Percentiles rank a stretch among this genome's conserved stretches.
Evolutionary conservation across 1,140 invertebrate genomes (phyloP).

Genomic region (honey bee (Apis mellifera)): DNA sequence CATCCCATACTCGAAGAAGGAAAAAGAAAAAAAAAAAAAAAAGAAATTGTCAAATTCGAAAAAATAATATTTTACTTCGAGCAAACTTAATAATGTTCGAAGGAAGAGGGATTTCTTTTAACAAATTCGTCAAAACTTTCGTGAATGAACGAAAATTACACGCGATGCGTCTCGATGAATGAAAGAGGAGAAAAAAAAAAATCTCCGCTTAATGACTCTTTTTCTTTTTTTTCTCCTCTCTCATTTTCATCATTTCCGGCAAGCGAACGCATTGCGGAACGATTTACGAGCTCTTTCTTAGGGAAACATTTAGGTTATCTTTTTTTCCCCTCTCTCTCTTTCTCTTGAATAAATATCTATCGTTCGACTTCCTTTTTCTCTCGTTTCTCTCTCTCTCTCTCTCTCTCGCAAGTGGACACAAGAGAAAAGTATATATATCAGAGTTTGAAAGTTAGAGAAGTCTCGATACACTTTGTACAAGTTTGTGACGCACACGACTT

Average conservation of each 20-base stretch:
- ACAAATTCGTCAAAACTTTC: not conserved
- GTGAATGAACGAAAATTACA: constrained; percentile 3
- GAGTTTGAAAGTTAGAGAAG: not conserved
- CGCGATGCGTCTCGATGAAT: not conserved
- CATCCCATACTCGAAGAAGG: too few relatives aligned
- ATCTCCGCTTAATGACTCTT: not conserved
- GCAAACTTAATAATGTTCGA: too few relatives aligned
- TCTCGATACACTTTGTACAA: not conserved
- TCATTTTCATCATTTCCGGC: constrained; percentile 13
- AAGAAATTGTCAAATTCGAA: too few relatives aligned
- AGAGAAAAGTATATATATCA: not conserved
- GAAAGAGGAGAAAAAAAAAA: not conserved
- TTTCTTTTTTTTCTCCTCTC: not conserved
- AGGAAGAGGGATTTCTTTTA: not conserved
- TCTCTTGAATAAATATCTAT: not conserved
- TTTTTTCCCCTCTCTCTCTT: not conserved
- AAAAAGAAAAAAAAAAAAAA: too few relatives aligned
- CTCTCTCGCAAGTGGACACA: not conserved
- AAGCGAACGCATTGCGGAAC: not conserved
- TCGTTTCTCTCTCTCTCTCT: too few relatives aligned
- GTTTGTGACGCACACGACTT: constrained; percentile 26
- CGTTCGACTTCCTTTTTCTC: not conserved
- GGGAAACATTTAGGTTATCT: constrained; percentile 3
- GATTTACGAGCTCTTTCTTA: constrained; percentile 4
- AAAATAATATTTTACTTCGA: not conserved